Conservation (phyloP, 1,140 invertebrate species). For the Drosophila pruinosa region DNA sequence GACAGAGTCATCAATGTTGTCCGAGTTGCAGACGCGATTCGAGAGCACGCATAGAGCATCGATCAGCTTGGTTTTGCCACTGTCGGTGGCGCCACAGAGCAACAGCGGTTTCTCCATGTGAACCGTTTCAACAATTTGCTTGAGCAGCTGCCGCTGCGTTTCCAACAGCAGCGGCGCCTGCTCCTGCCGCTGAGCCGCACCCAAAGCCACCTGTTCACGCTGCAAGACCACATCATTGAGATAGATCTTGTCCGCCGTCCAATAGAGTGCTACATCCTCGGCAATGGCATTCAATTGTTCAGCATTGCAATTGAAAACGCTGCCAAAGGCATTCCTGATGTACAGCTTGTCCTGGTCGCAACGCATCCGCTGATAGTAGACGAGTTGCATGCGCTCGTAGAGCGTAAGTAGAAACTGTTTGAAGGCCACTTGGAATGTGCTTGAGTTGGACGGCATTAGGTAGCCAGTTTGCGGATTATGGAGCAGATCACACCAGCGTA, state of each 20-base stretch:
- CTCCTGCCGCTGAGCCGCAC: constrained; percentile 34
- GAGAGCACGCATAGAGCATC: constrained; percentile 70
- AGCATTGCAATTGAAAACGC: constrained; percentile 69
- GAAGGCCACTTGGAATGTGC: constrained; percentile 36
- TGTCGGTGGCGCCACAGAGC: constrained; percentile 74
- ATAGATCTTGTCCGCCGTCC: constrained; percentile 73
- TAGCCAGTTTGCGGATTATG: constrained; percentile 68
- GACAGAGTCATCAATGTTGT: constrained; percentile 81
- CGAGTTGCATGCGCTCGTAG: constrained; percentile 80
- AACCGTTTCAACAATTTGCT: constrained; percentile 76
- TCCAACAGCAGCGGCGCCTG: constrained; percentile 59
- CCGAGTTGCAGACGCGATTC: constrained; percentile 72
- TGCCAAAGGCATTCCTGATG: constrained; percentile 67
- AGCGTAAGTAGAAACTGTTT: constrained; percentile 65
- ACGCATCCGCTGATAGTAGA: constrained; percentile 82
- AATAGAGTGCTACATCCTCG: constrained; percentile 76
- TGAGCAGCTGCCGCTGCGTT: constrained; percentile 67
- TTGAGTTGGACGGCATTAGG: constrained; percentile 10
- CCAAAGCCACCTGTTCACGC: constrained; percentile 34
- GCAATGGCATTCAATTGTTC: constrained; percentile 63
- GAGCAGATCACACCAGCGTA: constrained; percentile 92
- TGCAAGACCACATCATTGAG: constrained; percentile 73
- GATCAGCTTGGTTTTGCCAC: constrained; percentile 80
- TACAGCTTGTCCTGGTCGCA: constrained; percentile 73
- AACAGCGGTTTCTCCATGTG: constrained; percentile 77